A percentile compares a stretch with the other conserved stretches of the same genome.
These are phyloP conservation scores for Chroicocephalus ridibundus DNA, from an alignment of 2,113 vertebrate genomes.

Conservation along the genomic window DNA sequence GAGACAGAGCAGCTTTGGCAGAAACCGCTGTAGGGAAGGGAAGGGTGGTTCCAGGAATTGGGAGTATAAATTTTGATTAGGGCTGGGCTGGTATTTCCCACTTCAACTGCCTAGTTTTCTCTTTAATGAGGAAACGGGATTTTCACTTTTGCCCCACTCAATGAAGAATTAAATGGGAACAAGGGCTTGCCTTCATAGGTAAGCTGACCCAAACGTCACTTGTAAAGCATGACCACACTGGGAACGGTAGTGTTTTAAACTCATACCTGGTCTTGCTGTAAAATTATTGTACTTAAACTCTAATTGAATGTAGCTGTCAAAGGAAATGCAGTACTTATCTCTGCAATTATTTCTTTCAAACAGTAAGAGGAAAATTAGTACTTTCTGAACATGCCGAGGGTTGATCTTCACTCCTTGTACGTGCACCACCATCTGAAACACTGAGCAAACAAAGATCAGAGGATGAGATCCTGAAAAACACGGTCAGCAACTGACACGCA, in stretches of 20 bases:
- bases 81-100: constrained; percentile 68
- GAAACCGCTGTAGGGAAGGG: constrained; percentile 63
- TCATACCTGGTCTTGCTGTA: not conserved
- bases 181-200: not conserved
- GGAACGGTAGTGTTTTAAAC: not conserved
- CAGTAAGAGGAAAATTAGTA: not conserved
- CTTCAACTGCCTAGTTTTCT: constrained; percentile 58
- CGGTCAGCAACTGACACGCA: not conserved
- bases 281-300: not conserved
- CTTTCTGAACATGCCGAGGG: not conserved
- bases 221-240: not conserved
- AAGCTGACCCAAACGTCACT: not conserved
- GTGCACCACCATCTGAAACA: not conserved
- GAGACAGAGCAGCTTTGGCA: constrained; percentile 35
- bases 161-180: not conserved
- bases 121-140: constrained; percentile 36
- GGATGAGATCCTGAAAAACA: not conserved
- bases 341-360: not conserved
- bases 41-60: constrained; percentile 67
- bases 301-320: not conserved
- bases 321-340: not conserved
- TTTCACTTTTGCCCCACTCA: constrained; percentile 18
- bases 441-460: not conserved
- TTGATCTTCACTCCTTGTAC: not conserved
- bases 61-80: constrained; percentile 57